phyloP scores from a whole-genome alignment of 2,113 vertebrate species.

The Upupa epops region DNA sequence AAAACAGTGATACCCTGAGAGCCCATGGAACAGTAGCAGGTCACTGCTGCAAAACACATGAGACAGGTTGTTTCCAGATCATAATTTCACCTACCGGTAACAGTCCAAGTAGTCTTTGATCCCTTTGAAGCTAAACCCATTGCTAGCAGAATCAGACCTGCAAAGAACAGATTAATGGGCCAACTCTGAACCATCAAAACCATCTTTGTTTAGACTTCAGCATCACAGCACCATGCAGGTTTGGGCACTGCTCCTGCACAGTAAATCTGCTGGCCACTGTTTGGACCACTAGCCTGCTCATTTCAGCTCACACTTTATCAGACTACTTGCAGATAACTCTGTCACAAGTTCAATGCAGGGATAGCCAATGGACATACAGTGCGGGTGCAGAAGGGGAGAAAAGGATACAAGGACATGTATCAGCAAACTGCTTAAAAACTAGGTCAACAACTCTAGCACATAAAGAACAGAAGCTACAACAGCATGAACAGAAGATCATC shows the following conservation, averaged over 20 bases:
- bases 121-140: conserved; percentile 64
- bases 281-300: neutral
- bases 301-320: neutral
- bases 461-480: neutral
- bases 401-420: neutral
- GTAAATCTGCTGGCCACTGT: neutral
- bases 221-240: neutral
- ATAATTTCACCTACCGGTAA: conserved; percentile 56
- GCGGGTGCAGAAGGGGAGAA: neutral
- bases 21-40: neutral
- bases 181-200: neutral
- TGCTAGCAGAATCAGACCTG: conserved; percentile 34
- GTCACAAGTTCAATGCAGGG: neutral
- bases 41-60: neutral
- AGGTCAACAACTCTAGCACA: neutral
- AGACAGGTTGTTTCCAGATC: neutral
- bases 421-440: neutral
- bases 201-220: neutral
- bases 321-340: neutral
- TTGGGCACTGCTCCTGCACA: neutral
- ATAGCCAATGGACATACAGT: neutral
- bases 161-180: neutral
- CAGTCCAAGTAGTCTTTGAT: conserved; percentile 68
- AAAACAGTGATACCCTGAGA: neutral
- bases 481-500: neutral